phyloP scores from a whole-genome alignment of 2,888 invertebrate genomes.

The Hyppa rectilinea region DNA sequence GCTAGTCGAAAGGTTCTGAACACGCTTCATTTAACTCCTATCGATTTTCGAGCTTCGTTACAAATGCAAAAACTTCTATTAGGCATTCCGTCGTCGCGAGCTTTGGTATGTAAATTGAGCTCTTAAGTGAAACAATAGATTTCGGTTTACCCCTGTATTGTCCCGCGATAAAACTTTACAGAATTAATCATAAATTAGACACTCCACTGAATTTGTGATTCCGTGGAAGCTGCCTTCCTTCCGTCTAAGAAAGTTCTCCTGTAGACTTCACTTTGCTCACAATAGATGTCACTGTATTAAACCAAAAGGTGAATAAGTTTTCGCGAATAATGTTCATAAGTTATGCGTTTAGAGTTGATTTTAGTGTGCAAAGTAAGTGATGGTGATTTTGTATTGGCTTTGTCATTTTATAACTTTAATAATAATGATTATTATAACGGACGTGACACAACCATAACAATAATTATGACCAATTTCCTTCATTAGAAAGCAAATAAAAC shows the following conservation, averaged over 20 bases:
- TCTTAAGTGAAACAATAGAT: slow-evolving; percentile 86
- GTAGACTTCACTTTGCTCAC: slow-evolving; percentile 46
- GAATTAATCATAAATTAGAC: slow-evolving; percentile 70
- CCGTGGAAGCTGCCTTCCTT: slow-evolving; percentile 57
- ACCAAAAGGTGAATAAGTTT: slow-evolving; percentile 15
- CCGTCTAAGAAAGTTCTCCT: slow-evolving; percentile 58
- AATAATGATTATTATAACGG: background rate
- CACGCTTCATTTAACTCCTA: slow-evolving; percentile 81
- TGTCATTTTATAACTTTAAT: background rate
- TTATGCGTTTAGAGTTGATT: background rate
- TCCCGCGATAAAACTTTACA: slow-evolving; percentile 67
- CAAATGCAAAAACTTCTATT: slow-evolving; percentile 86
- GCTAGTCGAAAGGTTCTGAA: slow-evolving; percentile 52
- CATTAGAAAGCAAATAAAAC: slow-evolving; percentile 37
- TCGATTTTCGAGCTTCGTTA: slow-evolving; percentile 85
- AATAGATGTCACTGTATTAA: slow-evolving; percentile 51
- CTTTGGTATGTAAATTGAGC: slow-evolving; percentile 86
- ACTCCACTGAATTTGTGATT: slow-evolving; percentile 59
- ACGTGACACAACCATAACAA: background rate
- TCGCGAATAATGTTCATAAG: background rate
- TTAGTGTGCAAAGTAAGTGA: background rate
- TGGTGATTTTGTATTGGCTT: background rate
- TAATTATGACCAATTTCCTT: slow-evolving; percentile 27
- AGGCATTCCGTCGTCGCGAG: slow-evolving; percentile 78
- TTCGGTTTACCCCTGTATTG: slow-evolving; percentile 69